A percentile compares a stretch with the other conserved stretches of the same genome.
These are phyloP conservation scores for Vulpes ferrilata DNA, from an alignment of 2,113 vertebrate species.

Conservation along the genomic window DNA sequence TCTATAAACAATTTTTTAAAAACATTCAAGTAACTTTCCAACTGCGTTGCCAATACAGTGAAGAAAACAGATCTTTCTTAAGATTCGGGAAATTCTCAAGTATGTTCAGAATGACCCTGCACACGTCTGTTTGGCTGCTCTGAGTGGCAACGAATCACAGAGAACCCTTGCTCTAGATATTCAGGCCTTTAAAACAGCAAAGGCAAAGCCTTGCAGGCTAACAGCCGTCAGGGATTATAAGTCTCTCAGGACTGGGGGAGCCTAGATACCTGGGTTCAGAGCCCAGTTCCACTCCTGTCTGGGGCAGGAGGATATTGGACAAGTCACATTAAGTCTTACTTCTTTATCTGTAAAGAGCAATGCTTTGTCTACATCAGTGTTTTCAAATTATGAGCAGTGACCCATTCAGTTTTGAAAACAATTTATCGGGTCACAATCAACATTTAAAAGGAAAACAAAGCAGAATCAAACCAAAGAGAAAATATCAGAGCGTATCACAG, in stretches of 20 bases:
- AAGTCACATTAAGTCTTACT: not conserved
- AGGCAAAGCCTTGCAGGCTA: not conserved
- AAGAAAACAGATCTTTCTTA: constrained; percentile 72
- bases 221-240: accelerated
- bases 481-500: not conserved
- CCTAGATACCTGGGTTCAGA: not conserved
- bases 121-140: constrained; percentile 37
- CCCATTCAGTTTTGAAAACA: not conserved
- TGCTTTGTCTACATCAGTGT: not conserved
- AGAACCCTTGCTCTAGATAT: not conserved
- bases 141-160: not conserved
- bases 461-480: constrained; percentile 5
- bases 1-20: constrained; percentile 84
- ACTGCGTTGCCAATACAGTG: constrained; percentile 71
- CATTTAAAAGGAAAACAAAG: constrained; percentile 47
- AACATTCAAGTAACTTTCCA: constrained; percentile 82
- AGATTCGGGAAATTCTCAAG: constrained; percentile 42
- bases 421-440: not conserved
- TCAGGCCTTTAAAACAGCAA: not conserved
- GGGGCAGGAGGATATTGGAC: not conserved
- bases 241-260: not conserved
- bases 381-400: not conserved
- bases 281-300: not conserved
- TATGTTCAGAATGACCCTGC: constrained; percentile 62
- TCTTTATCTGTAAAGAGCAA: constrained; percentile 1